Evolutionary conservation across 1,140 invertebrate species (phyloP), one percentile per base, ranked within the genome.

Genomic region (Hyposmocoma kahamanoa): DNA sequence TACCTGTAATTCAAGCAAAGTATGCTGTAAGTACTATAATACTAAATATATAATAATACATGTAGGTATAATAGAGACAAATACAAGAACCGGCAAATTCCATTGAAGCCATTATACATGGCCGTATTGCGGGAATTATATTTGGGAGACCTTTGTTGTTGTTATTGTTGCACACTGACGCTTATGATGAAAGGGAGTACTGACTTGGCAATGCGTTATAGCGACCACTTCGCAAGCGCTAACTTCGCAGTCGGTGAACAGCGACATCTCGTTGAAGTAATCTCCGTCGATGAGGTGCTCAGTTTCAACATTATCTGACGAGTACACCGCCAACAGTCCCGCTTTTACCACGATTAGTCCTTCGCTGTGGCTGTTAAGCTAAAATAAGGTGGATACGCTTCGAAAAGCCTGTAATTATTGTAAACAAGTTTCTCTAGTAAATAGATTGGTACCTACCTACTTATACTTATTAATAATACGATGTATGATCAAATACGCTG

Each of bases 201-300:
- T 39, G 43, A 90, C 60, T 59, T 88, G 87, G 52, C 87, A 89
- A 3, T 74, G 63, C 45, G 90, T 89, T 1, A 88, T 75, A 1
- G 89, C 87, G 20, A 90, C 68, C 5, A 90, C 87, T 8, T 82
- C 87, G 1, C 89, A 87, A 2, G 87, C 84, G 34, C 87, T 57
- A 6, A 73, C 59, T 24, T 84, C 81, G 15, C 85, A 77, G 1
- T 85, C 77, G 57, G 86, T 88, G 1, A 90, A 80, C 11, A 91
- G 62, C 1, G 88, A 87, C n/a, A 90, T 80, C 57, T 90, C 90
- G 1, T 89, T 89, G 59, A 90, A 90, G 57, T 90, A 82, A 3
- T 88, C 85, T 0, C 89, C 90, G 39, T 89, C 89, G 30, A 89
- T 81, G 24, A 91, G 65, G 53, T 90, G 89, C 24, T 53, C 61